Evolutionary conservation across 2,113 vertebrate species (phyloP).

Genomic region (Psilopsiagon aymara): DNA sequence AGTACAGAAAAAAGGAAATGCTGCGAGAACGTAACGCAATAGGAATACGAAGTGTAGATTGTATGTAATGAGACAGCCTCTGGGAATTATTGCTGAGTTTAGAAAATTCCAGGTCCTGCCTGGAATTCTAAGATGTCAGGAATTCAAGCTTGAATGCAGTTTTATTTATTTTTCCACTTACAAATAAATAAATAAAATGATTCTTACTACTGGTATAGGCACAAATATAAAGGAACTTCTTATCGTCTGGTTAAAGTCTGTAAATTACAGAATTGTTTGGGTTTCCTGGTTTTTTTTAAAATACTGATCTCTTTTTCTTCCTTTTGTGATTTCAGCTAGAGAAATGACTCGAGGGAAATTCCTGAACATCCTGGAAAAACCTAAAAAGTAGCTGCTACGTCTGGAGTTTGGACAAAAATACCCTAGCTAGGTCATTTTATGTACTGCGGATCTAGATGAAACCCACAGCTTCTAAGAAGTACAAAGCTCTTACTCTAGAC

Average conservation of each 20-base stretch:
- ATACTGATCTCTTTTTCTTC: not conserved
- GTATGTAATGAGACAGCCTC: slow-evolving; percentile 53
- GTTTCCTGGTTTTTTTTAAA: not conserved
- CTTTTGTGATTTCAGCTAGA: slow-evolving; percentile 85
- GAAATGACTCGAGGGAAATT: slow-evolving; percentile 99
- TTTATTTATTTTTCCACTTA: not conserved
- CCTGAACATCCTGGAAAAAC: slow-evolving; percentile 96
- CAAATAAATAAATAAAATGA: not conserved
- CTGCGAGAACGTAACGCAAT: not conserved
- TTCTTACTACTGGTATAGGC: not conserved
- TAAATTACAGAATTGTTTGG: not conserved
- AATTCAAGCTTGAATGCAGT: not conserved
- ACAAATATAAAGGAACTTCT: not conserved
- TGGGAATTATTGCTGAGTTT: slow-evolving; percentile 37
- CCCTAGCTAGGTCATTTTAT: not conserved
- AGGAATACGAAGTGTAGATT: slow-evolving; percentile 29
- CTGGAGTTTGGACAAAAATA: not conserved
- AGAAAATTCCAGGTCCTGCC: slow-evolving; percentile 22
- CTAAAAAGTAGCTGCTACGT: slow-evolving; percentile 85
- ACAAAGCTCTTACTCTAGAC: not conserved
- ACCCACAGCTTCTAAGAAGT: slow-evolving; percentile 30
- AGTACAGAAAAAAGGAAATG: not conserved
- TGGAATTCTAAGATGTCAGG: not conserved
- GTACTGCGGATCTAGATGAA: not conserved
- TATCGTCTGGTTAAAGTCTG: not conserved